Percentiles rank a stretch among this genome's conserved stretches.
These are phyloP conservation scores for Panthera uncia DNA, from an alignment of 2,113 vertebrate genomes.

Conservation along the genomic window DNA sequence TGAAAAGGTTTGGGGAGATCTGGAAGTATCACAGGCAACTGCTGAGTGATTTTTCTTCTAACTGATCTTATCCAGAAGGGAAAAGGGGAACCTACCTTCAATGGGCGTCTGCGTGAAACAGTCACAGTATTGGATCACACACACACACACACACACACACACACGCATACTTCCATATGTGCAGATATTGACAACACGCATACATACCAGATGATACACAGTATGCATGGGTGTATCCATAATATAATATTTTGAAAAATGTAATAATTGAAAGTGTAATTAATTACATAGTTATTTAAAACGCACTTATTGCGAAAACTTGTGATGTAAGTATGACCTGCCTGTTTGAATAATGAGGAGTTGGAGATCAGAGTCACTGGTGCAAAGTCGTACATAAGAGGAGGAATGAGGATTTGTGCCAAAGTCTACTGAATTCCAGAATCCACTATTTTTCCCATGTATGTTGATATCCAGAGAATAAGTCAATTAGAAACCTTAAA, in stretches of 20 bases:
- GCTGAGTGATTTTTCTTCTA: neutral
- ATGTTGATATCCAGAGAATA: neutral
- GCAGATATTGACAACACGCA: too few species aligned
- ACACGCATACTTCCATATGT: neutral
- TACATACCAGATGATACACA: neutral
- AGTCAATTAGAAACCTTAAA: neutral
- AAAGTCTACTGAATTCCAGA: neutral
- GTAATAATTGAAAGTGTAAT: neutral
- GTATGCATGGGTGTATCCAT: neutral
- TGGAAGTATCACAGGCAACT: neutral
- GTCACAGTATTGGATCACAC: neutral
- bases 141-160: neutral
- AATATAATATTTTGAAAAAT: neutral
- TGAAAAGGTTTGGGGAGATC: neutral
- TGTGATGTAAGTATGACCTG: neutral
- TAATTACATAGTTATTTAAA: neutral
- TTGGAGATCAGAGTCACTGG: neutral
- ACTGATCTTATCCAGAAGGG: neutral
- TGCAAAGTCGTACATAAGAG: rapidly evolving
- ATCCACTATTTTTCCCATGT: neutral
- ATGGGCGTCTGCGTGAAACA: neutral
- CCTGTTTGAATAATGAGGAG: neutral
- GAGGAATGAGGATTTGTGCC: neutral
- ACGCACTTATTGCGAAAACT: neutral
- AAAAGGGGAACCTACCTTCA: neutral